These are phyloP conservation scores for Amblyjoppa fuscipennis DNA, from an alignment of 2,888 invertebrate genomes.

Conservation along the genomic window DNA sequence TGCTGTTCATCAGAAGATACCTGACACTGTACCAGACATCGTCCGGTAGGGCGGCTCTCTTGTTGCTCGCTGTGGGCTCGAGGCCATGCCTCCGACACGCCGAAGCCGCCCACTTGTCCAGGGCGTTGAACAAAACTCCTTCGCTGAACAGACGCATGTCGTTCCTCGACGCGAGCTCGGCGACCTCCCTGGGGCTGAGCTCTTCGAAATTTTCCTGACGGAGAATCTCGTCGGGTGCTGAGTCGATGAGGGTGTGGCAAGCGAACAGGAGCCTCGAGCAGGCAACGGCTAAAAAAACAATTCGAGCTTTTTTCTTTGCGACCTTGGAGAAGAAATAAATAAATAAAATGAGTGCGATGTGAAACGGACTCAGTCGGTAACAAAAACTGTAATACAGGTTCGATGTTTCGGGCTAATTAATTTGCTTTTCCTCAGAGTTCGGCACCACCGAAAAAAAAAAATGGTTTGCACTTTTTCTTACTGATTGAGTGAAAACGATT, in stretches of 20 bases:
- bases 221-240: slow-evolving; percentile 87
- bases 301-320: neutral
- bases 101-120: slow-evolving; percentile 88
- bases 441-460: too few relatives aligned
- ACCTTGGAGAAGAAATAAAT: neutral
- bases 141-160: slow-evolving; percentile 89
- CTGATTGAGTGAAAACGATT: neutral
- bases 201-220: slow-evolving; percentile 88
- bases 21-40: slow-evolving; percentile 88
- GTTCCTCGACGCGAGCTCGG: slow-evolving; percentile 89
- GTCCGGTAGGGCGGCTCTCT: slow-evolving; percentile 85
- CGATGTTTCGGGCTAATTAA: too few relatives aligned
- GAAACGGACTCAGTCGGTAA: too few relatives aligned
- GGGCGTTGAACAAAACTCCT: slow-evolving; percentile 87
- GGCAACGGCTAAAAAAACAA: slow-evolving; percentile 74
- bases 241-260: slow-evolving; percentile 89
- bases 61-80: slow-evolving; percentile 86
- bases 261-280: slow-evolving; percentile 89
- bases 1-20: slow-evolving; percentile 89
- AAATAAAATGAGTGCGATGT: neutral
- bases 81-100: slow-evolving; percentile 87
- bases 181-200: slow-evolving; percentile 88
- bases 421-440: too few relatives aligned
- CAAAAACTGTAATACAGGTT: too few relatives aligned
- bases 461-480: neutral